Evolutionary conservation across 1,140 invertebrate species (phyloP), one percentile per base, ranked within the genome.

Genomic region (Triops cancriformis): DNA sequence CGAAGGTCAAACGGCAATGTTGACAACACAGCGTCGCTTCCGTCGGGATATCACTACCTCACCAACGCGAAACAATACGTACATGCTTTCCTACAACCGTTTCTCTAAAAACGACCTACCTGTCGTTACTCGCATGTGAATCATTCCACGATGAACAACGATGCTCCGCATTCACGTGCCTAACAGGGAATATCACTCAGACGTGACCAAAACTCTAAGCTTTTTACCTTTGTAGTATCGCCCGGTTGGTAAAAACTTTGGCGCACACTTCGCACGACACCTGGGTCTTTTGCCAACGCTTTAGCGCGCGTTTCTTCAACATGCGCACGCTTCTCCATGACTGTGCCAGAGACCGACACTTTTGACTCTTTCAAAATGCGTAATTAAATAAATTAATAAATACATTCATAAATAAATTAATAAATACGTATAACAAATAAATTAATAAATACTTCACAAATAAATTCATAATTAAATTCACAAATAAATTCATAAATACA

Each of bases 1-100:
- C 84, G 82, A 90, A 90, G 14, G 85, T 85, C 73, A 89, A 82
- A 77, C 85, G 83, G 82, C 89, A 90, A 76, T 87, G 84, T 3
- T 83, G 84, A 82, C 89, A 90, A 79, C 86, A 85, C 87, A 87
- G 89, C 41, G 88, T 87, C 73, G 82, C 42, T 76, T 27, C 45
- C 1, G 26, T 42, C 26, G 23, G 72, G 26, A n/a, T 37, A 42
- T 11, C 41, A 72, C 77, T 14, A 78, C 9, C 27, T 43, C 26
- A 78, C 12, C 27, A 10, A 64, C 9, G 18, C 51, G 6, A 23
- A 18, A n/a, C 5, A 1, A 64, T 6, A 0, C 23, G 51, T 64
- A n/a, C 5, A 64, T 64, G 23, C 0, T 64, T 23, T 23, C 51
- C 9, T 9, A 9, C 14, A 12, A 64, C 14, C 6, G 6, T 23